These are phyloP conservation scores for Anguilla megastoma DNA, from an alignment of 2,797 vertebrate species.

Conservation along the genomic window DNA sequence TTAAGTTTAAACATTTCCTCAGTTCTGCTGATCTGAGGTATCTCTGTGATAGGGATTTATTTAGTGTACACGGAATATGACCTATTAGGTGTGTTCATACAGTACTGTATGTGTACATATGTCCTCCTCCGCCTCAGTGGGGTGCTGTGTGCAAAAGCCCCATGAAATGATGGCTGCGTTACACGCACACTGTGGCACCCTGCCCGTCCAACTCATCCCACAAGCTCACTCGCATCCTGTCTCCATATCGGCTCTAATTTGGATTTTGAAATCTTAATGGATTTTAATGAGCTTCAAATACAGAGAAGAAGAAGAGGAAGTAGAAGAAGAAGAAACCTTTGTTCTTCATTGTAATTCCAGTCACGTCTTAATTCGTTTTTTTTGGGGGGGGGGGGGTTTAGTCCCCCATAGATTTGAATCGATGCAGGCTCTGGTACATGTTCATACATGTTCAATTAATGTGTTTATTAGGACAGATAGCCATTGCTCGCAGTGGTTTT, in stretches of 20 bases:
- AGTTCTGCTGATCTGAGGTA: not conserved
- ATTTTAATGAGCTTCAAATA: not conserved
- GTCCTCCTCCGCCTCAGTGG: not conserved
- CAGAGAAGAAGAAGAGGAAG: too few relatives aligned
- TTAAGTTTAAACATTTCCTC: not conserved
- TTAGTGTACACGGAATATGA: not conserved
- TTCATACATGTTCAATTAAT: not conserved
- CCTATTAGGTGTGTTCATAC: not conserved
- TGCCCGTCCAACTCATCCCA: not conserved
- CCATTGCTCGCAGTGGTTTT: not conserved
- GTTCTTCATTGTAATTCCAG: too few relatives aligned
- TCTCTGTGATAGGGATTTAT: not conserved
- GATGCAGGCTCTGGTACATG: not conserved
- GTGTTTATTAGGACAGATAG: not conserved
- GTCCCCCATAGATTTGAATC: not conserved
- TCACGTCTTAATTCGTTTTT: too few relatives aligned
- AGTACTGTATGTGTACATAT: too few relatives aligned
- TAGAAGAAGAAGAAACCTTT: too few relatives aligned
- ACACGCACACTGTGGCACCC: not conserved
- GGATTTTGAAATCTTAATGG: not conserved
- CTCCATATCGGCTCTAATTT: not conserved
- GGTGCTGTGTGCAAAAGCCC: not conserved
- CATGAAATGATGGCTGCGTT: not conserved
- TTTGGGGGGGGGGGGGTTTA: too few relatives aligned
- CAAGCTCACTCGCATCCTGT: not conserved